phyloP scores from a whole-genome alignment of 2,113 vertebrate species.

The Erinaceus europaeus region DNA sequence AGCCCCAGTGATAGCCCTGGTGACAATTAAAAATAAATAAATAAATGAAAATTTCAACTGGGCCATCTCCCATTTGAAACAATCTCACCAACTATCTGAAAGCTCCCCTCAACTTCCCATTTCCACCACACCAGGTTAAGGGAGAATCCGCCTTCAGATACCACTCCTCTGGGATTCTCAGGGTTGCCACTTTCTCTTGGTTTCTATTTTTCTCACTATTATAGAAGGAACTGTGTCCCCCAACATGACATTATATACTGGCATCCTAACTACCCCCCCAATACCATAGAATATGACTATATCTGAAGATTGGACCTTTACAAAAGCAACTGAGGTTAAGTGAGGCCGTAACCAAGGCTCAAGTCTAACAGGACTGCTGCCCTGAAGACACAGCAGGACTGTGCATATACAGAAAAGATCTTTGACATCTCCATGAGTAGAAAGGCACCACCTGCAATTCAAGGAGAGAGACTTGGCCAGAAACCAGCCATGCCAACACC shows the following conservation, averaged over 20 bases:
- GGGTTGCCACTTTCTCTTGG: not conserved
- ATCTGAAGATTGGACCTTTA: not conserved
- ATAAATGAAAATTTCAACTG: too few species aligned
- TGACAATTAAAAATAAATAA: too few species aligned
- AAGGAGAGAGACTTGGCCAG: not conserved
- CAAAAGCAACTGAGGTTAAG: not conserved
- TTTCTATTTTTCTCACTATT: too few species aligned
- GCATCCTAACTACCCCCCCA: not conserved
- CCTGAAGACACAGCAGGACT: not conserved
- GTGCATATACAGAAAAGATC: not conserved
- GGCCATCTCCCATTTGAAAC: not conserved
- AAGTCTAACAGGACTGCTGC: not conserved
- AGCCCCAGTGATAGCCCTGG: too few species aligned
- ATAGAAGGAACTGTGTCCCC: not conserved
- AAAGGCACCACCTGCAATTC: not conserved
- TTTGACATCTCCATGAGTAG: not conserved
- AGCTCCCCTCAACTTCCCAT: not conserved
- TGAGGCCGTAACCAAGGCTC: not conserved
- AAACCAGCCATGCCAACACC: not conserved
- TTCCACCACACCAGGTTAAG: not conserved
- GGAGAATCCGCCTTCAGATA: not conserved
- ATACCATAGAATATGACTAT: not conserved
- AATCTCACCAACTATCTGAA: not conserved
- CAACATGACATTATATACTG: not conserved
- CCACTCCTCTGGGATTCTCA: not conserved